phyloP scores from a whole-genome alignment of 2,113 vertebrate genomes.

The Zootoca vivipara region DNA sequence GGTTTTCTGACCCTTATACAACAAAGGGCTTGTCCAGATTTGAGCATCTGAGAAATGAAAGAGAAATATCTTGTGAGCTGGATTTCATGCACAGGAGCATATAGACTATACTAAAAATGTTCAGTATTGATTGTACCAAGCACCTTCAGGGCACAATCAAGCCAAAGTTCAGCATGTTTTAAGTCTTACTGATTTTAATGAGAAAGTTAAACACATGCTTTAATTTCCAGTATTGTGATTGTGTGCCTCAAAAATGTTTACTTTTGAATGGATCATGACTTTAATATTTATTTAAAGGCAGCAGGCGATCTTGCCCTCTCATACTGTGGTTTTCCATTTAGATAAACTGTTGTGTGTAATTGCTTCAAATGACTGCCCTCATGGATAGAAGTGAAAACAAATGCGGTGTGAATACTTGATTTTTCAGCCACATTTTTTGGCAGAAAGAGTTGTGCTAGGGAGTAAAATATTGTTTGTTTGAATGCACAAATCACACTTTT shows the following conservation, averaged over 20 bases:
- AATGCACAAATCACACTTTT: background rate
- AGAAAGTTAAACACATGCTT: background rate
- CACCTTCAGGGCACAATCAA: background rate
- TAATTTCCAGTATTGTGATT: background rate
- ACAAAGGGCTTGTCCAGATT: no score
- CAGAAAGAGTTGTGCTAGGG: slow-evolving; percentile 16
- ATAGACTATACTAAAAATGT: background rate
- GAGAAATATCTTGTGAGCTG: background rate
- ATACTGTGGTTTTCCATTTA: slow-evolving; percentile 25
- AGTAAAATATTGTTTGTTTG: slow-evolving; percentile 42
- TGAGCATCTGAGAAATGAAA: background rate
- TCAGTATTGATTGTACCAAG: background rate
- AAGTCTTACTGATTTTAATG: background rate
- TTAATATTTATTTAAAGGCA: slow-evolving; percentile 21
- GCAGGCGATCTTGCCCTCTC: background rate
- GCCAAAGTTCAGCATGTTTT: background rate
- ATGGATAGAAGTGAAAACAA: slow-evolving; percentile 39
- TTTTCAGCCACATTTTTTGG: slow-evolving; percentile 30
- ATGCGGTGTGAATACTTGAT: background rate
- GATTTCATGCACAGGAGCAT: background rate
- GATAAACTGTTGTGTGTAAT: slow-evolving; percentile 14
- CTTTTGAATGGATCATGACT: background rate
- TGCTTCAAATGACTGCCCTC: slow-evolving; percentile 27
- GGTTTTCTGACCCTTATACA: no score
- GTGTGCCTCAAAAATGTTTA: background rate